Percentiles rank a stretch among this genome's conserved stretches.
These are phyloP conservation scores for Pelmatolapia mariae DNA, from an alignment of 2,113 vertebrate species.

Conservation along the genomic window DNA sequence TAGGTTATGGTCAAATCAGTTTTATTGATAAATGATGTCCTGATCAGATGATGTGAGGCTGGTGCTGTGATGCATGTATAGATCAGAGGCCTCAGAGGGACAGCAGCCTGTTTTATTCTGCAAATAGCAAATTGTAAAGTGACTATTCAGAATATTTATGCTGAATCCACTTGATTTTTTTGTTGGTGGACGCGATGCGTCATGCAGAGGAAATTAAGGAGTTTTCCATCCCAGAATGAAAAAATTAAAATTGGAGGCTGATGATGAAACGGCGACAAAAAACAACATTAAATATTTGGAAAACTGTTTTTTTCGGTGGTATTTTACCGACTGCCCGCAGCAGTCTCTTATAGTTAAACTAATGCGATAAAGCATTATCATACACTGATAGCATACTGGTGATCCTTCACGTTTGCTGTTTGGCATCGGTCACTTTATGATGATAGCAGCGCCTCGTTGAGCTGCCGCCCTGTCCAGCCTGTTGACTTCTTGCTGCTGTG, in stretches of 20 bases:
- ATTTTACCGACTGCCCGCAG: fast-evolving
- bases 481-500: background rate
- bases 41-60: background rate
- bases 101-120: background rate
- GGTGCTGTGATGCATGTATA: background rate
- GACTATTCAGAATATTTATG: background rate
- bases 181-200: background rate
- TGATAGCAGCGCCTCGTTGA: background rate
- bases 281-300: background rate
- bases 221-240: background rate
- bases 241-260: background rate
- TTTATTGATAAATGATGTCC: background rate
- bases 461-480: background rate
- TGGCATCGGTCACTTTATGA: background rate
- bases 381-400: background rate
- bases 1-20: background rate
- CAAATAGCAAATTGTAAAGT: background rate
- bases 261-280: fast-evolving
- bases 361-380: fast-evolving
- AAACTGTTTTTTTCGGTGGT: background rate
- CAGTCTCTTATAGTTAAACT: background rate
- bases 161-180: background rate
- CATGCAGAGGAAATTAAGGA: background rate
- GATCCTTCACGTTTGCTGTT: fast-evolving
- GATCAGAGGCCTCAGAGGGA: background rate